Percentiles rank a stretch among this genome's conserved stretches.
phyloP scores from a whole-genome alignment of 2,113 vertebrate genomes.

The Pygoscelis adeliae region DNA sequence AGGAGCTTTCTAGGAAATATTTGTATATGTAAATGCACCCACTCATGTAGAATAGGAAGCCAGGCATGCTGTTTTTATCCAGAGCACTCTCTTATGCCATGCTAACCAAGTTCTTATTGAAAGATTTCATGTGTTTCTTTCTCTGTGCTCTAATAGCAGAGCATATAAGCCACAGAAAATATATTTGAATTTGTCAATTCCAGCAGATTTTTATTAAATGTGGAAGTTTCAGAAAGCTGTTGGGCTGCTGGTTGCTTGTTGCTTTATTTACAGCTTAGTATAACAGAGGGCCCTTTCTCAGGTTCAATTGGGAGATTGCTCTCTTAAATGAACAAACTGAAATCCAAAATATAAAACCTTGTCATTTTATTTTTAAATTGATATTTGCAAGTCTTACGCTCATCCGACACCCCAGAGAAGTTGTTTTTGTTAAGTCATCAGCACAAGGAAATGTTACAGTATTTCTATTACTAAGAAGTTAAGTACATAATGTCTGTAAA shows the following conservation, averaged over 20 bases:
- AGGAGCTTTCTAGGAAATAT: slow-evolving; percentile 19
- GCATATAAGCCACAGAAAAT: not conserved
- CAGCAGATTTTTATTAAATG: not conserved
- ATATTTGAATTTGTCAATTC: not conserved
- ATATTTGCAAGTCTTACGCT: not conserved
- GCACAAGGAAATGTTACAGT: not conserved
- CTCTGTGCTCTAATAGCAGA: not conserved
- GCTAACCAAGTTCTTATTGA: not conserved
- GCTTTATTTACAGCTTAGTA: not conserved
- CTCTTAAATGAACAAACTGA: not conserved
- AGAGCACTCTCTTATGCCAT: not conserved
- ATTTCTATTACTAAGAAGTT: not conserved
- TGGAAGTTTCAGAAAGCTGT: not conserved
- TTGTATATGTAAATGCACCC: slow-evolving; percentile 18
- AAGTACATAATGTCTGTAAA: not conserved
- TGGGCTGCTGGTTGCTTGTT: not conserved
- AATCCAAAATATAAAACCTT: not conserved
- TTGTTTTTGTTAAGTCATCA: not conserved
- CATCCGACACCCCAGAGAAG: not conserved
- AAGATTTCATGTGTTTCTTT: not conserved
- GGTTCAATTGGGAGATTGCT: not conserved
- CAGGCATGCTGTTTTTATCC: not conserved
- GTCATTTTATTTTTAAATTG: not conserved
- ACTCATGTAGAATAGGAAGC: not conserved
- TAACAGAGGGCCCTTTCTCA: not conserved